These are phyloP conservation scores for Raja brachyura DNA, from an alignment of 2,113 vertebrate species.

Conservation along the genomic window DNA sequence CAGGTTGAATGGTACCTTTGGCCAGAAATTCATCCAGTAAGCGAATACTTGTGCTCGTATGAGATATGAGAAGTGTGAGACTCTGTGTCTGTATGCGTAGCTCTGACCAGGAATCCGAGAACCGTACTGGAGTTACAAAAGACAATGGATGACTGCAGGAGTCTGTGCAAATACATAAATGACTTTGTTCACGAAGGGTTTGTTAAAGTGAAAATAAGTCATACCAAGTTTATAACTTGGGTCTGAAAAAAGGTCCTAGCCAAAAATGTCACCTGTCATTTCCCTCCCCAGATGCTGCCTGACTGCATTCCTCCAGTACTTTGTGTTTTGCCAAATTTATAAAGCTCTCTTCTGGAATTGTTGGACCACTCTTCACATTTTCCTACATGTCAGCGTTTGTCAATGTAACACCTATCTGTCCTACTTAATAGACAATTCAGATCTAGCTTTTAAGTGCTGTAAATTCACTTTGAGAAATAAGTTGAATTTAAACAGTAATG, in stretches of 20 bases:
- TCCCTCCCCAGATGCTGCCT: too few species aligned
- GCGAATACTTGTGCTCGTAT: neutral
- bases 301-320: too few species aligned
- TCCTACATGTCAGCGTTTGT: neutral
- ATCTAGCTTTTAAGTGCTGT: neutral
- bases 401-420: neutral
- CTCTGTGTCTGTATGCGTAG: neutral
- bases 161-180: neutral
- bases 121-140: neutral
- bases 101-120: neutral
- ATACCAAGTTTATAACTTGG: too few species aligned
- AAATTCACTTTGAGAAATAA: neutral
- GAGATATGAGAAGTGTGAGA: constrained; percentile 24
- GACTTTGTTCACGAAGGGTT: neutral
- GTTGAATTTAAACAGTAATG: too few species aligned
- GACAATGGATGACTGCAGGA: neutral
- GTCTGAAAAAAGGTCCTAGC: too few species aligned
- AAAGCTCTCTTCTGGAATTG: neutral
- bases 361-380: neutral
- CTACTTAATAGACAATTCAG: neutral
- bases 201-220: neutral
- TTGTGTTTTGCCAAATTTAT: neutral
- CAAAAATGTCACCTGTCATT: too few species aligned
- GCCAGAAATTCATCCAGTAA: neutral
- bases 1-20: constrained; percentile 7